phyloP scores from a whole-genome alignment of 2,888 invertebrate genomes.

The Nephrotoma guestfalica region DNA sequence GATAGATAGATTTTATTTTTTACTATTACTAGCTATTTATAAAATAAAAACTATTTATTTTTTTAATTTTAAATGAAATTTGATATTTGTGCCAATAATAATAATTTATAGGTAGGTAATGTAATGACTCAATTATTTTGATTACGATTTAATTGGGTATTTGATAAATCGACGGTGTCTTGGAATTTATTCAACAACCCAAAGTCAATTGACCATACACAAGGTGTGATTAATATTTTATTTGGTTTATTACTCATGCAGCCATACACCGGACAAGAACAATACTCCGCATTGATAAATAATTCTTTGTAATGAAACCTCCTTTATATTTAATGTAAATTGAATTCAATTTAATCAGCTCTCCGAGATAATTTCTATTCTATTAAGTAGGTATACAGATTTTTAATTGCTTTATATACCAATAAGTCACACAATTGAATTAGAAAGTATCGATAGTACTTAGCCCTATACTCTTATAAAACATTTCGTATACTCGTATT shows the following conservation, averaged over 20 bases:
- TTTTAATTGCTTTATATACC: neutral
- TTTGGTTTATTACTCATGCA: neutral
- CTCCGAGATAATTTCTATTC: neutral
- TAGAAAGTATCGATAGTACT: neutral
- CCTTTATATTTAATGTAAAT: neutral
- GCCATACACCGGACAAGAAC: neutral
- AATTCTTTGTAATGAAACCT: neutral
- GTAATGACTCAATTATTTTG: neutral
- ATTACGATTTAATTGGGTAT: neutral
- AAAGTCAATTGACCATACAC: neutral
- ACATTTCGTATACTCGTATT: neutral
- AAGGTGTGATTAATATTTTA: neutral
- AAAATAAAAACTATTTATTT: neutral
- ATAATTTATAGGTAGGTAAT: neutral
- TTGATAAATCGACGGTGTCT: neutral
- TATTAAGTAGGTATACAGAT: neutral
- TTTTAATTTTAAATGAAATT: neutral
- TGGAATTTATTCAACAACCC: neutral
- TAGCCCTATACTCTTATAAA: neutral
- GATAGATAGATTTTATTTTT: neutral
- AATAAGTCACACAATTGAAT: neutral
- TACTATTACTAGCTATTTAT: neutral
- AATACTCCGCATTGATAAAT: neutral
- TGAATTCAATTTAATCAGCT: neutral
- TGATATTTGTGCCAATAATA: neutral